Percentiles rank a stretch among this genome's conserved stretches.
Evolutionary conservation across 2,888 invertebrate genomes (phyloP).

Genomic region (Agrochola circellaris): DNA sequence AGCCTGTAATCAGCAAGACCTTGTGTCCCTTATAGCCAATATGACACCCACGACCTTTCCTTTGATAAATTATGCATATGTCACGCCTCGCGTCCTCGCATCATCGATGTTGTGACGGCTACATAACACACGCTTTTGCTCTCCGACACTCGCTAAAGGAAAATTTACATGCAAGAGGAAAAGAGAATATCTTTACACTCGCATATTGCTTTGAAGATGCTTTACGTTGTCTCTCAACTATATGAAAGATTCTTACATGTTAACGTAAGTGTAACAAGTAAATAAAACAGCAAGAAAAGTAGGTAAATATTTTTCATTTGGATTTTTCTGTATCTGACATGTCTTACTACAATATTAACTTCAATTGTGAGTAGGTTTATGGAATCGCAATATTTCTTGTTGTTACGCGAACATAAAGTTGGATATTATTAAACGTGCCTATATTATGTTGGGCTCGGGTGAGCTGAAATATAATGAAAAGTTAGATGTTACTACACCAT

Average conservation of each 20-base stretch:
- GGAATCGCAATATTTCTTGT: constrained; percentile 20
- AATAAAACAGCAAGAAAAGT: constrained; percentile 38
- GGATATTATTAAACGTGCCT: background rate
- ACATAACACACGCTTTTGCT: constrained; percentile 71
- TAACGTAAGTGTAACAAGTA: constrained; percentile 42
- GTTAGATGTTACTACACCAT: background rate
- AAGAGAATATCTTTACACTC: constrained; percentile 66
- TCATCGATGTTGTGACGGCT: constrained; percentile 70
- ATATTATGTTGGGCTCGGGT: background rate
- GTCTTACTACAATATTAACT: constrained; percentile 31
- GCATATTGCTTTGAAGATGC: constrained; percentile 63
- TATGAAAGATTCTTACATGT: constrained; percentile 42
- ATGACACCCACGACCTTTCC: constrained; percentile 65
- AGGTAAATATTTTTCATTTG: constrained; percentile 34
- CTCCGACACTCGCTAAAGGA: constrained; percentile 60
- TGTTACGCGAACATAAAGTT: background rate
- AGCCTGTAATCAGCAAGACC: constrained; percentile 44
- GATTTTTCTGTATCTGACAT: constrained; percentile 31
- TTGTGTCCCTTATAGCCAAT: constrained; percentile 53
- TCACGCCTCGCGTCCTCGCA: constrained; percentile 63
- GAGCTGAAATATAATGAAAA: background rate
- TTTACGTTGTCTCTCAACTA: constrained; percentile 52
- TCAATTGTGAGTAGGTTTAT: constrained; percentile 2
- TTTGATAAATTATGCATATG: constrained; percentile 76
- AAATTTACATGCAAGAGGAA: constrained; percentile 70